These are phyloP conservation scores for Melanotaenia nigrans DNA, from an alignment of 2,797 vertebrate genomes.

Conservation along the genomic window DNA sequence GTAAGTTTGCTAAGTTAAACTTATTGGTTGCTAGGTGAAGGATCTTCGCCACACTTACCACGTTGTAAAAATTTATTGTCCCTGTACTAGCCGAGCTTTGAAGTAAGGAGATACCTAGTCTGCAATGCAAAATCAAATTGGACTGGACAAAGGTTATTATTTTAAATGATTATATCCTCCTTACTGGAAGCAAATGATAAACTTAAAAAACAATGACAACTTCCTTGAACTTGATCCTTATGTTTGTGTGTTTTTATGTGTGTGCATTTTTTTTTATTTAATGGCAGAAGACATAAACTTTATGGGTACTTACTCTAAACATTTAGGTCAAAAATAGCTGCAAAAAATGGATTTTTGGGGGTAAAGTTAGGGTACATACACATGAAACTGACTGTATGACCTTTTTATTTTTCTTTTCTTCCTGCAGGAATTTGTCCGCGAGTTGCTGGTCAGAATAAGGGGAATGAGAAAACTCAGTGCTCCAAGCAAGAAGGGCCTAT, in stretches of 20 bases:
- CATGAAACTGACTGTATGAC: neutral
- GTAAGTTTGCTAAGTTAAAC: neutral
- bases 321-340: neutral
- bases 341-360: neutral
- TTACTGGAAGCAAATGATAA: neutral
- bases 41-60: neutral
- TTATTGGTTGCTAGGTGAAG: neutral
- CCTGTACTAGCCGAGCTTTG: neutral
- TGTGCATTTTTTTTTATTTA: neutral
- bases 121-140: neutral
- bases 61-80: neutral
- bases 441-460: constrained; percentile 94
- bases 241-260: too few species aligned
- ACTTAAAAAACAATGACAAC: neutral
- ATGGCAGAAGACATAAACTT: neutral
- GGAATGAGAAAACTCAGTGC: constrained; percentile 97
- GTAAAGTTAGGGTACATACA: neutral
- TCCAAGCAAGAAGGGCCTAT: constrained; percentile 94
- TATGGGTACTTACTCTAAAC: neutral
- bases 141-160: neutral
- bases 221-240: neutral
- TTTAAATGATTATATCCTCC: neutral
- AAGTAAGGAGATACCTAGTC: neutral
- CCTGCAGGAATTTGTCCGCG: constrained; percentile 91
- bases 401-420: constrained; percentile 19